Conservation (phyloP, 2,888 invertebrate species). For the Drosophila nr. fundita region DNA sequence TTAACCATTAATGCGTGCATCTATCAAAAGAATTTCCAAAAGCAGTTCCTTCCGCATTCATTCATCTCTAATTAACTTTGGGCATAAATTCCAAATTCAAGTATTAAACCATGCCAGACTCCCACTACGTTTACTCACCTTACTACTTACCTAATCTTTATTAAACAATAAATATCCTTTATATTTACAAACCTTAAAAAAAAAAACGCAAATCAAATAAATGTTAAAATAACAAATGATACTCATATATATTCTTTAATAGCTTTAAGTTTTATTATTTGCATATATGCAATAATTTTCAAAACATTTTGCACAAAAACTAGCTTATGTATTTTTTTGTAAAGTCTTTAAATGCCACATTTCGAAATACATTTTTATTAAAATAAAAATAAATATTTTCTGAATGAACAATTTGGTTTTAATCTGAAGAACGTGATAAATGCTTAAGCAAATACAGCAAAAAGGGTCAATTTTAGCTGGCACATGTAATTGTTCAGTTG, state of each 20-base stretch:
- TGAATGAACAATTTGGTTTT: constrained; percentile 19
- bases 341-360: constrained; percentile 37
- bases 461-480: background rate
- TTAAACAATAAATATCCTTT: constrained; percentile 23
- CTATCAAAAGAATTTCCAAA: constrained; percentile 38
- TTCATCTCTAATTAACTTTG: constrained; percentile 17
- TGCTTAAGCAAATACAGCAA: background rate
- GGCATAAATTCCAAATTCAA: constrained; percentile 69
- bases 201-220: constrained; percentile 33
- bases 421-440: background rate
- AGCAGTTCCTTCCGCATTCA: constrained; percentile 64
- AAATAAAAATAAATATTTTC: constrained; percentile 65
- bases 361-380: constrained; percentile 48
- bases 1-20: constrained; percentile 57
- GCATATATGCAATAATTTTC: constrained; percentile 43
- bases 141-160: constrained; percentile 22
- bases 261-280: constrained; percentile 57
- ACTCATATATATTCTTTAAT: constrained; percentile 81
- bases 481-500: background rate
- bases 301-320: constrained; percentile 36
- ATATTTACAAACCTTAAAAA: constrained; percentile 22
- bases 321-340: constrained; percentile 28
- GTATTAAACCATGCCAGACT: constrained; percentile 69
- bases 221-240: constrained; percentile 80
- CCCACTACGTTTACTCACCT: background rate